Conservation (phyloP, 2,113 vertebrate species). For the Sigmodon hispidus region DNA sequence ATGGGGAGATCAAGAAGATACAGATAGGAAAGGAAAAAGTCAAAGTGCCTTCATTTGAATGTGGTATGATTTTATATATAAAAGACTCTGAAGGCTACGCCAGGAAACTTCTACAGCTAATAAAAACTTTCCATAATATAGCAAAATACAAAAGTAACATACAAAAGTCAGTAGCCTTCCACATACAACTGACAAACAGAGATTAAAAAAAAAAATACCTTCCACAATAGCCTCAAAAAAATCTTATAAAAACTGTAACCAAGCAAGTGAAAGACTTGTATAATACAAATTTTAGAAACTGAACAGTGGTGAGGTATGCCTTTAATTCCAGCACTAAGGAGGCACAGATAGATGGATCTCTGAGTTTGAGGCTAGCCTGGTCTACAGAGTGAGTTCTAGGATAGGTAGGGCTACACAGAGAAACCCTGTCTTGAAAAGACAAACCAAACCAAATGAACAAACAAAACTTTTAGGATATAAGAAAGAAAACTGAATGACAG, state of each 20-base stretch:
- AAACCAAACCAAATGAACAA: not conserved
- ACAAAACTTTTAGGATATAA: not conserved
- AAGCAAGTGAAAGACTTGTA: not conserved
- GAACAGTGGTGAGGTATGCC: not conserved
- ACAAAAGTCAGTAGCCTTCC: not conserved
- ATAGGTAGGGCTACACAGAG: not conserved
- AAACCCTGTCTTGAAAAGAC: not conserved
- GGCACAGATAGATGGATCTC: not conserved
- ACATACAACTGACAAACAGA: not conserved
- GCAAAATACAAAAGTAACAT: not conserved
- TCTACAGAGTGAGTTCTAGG: not conserved
- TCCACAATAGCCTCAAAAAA: not conserved
- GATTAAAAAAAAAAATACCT: not conserved
- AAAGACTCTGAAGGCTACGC: not conserved
- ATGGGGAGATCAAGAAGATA: not conserved
- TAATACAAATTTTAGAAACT: not conserved
- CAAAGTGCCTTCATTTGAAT: not conserved
- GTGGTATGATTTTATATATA: not conserved
- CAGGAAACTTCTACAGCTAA: not conserved
- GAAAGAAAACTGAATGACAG: not conserved
- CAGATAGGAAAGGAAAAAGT: not conserved
- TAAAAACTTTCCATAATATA: not conserved
- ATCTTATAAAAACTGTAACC: not conserved
- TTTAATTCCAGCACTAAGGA: not conserved
- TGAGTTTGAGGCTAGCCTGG: not conserved